phyloP scores from a whole-genome alignment of 1,140 invertebrate species.

The Ooceraea biroi region DNA sequence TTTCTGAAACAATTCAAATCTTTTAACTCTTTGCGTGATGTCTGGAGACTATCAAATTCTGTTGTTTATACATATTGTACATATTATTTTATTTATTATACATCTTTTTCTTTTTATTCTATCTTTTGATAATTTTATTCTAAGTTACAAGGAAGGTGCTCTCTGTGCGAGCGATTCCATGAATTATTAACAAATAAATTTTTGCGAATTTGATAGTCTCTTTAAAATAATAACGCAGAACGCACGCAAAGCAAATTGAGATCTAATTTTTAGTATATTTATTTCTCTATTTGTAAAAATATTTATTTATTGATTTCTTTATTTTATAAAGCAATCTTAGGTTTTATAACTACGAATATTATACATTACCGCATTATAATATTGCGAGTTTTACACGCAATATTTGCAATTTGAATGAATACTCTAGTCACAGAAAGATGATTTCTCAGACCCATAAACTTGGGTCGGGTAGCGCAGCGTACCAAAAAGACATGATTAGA shows the following conservation, averaged over 20 bases:
- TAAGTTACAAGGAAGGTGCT: background rate
- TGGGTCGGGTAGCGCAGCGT: slow-evolving; percentile 68
- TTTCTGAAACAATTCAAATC: background rate
- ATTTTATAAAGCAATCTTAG: slow-evolving; percentile 42
- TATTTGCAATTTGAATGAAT: slow-evolving; percentile 64
- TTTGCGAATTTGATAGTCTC: background rate
- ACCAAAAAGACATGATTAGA: slow-evolving; percentile 76
- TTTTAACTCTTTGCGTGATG: slow-evolving; percentile 23
- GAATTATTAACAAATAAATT: slow-evolving; percentile 4
- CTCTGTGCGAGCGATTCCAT: background rate
- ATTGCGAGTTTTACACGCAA: slow-evolving; percentile 66
- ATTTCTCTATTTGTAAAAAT: slow-evolving; percentile 63
- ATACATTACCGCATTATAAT: background rate
- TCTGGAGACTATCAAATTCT: background rate
- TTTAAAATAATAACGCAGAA: background rate
- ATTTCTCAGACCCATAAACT: slow-evolving; percentile 31
- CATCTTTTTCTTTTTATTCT: background rate
- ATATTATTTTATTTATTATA: background rate
- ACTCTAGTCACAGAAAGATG: slow-evolving; percentile 68
- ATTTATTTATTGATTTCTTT: slow-evolving; percentile 56
- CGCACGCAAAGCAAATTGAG: background rate
- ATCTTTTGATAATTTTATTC: background rate
- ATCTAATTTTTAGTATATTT: slow-evolving; percentile 33
- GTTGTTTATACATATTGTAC: background rate
- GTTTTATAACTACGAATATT: background rate